A percentile compares a stretch with the other conserved stretches of the same genome.
Evolutionary conservation across 2,113 vertebrate genomes (phyloP).

Genomic region (Semnornis frantzii): DNA sequence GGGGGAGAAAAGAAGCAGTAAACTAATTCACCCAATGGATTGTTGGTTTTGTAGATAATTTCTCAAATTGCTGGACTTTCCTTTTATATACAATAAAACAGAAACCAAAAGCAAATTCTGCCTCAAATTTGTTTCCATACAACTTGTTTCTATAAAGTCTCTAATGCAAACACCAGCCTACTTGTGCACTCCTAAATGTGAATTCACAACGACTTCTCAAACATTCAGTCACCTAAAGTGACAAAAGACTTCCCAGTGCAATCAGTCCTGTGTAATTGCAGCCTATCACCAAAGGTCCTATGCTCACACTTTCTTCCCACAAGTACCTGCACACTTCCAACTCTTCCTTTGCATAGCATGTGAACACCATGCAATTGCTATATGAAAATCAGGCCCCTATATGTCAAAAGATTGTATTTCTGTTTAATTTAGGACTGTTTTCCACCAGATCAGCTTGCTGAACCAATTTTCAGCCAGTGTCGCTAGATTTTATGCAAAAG

Average conservation of each 20-base stretch:
- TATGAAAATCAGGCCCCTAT: background rate
- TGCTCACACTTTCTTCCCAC: background rate
- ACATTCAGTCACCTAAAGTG: background rate
- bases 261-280: background rate
- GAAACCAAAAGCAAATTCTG: background rate
- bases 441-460: background rate
- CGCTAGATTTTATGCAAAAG: background rate
- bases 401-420: background rate
- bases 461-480: background rate
- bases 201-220: background rate
- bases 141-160: background rate
- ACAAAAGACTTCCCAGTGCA: background rate
- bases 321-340: background rate
- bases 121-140: background rate
- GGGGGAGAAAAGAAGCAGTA: background rate
- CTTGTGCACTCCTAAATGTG: background rate
- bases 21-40: background rate
- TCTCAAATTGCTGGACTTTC: background rate
- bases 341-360: rapidly evolving
- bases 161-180: background rate
- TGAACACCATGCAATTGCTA: background rate
- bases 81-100: background rate
- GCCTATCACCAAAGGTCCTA: background rate
- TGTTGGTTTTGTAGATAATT: background rate
- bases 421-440: background rate